Conservation (phyloP, 1,140 invertebrate genomes). For the Hyles vespertilio region DNA sequence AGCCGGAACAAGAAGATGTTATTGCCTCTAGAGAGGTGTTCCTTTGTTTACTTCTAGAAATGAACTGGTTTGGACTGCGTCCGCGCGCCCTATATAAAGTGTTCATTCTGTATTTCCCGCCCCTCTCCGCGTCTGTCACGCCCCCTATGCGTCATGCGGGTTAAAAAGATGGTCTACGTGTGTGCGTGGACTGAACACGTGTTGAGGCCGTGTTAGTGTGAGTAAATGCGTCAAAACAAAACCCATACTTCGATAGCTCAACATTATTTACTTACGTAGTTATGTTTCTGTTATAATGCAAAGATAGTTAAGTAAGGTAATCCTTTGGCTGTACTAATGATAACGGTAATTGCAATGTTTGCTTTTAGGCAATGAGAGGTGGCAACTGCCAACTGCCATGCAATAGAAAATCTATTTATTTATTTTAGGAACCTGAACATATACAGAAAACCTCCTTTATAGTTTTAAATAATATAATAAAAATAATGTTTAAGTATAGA, state of each 20-base stretch:
- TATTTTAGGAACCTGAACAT: too few species aligned
- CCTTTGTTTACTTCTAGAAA: constrained; percentile 52
- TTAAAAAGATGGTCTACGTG: constrained; percentile 7
- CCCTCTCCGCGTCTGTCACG: constrained; percentile 17
- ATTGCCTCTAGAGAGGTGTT: constrained; percentile 31
- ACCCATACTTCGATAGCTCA: constrained; percentile 20
- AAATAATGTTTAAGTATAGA: too few species aligned
- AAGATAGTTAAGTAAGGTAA: too few species aligned
- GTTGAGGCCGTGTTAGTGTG: constrained; percentile 6
- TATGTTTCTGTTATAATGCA: too few species aligned
- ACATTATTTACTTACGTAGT: too few species aligned
- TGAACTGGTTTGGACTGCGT: constrained; percentile 49
- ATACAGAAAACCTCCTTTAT: too few species aligned
- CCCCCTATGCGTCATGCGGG: constrained; percentile 43
- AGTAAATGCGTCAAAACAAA: constrained; percentile 40
- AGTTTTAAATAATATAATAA: too few species aligned
- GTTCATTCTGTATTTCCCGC: constrained; percentile 26
- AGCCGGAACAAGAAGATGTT: constrained; percentile 25
- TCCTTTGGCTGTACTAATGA: too few species aligned
- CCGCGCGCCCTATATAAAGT: constrained; percentile 59
- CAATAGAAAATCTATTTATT: too few species aligned
- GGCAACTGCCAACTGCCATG: too few species aligned
- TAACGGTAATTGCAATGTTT: too few species aligned
- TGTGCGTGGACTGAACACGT: constrained; percentile 14
- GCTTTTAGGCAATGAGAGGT: too few species aligned